Percentiles rank a stretch among this genome's conserved stretches.
Conservation (phyloP, 2,113 vertebrate species). For the Aphyosemion australe region DNA sequence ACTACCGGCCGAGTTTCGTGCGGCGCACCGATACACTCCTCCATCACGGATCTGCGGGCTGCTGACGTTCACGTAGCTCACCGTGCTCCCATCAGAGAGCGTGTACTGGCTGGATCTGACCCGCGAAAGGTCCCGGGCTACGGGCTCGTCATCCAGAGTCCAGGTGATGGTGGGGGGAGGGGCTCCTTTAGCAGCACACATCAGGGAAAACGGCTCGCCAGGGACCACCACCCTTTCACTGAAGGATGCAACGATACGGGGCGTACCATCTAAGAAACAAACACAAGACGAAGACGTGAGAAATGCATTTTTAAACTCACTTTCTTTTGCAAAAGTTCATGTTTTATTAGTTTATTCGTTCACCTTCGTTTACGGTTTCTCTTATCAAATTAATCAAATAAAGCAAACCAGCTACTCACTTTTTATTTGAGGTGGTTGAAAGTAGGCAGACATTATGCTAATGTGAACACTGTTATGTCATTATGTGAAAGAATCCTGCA, state of each 20-base stretch:
- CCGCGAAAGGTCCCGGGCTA: conserved; percentile 85
- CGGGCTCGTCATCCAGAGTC: conserved; percentile 95
- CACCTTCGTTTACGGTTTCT: no score
- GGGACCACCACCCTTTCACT: conserved; percentile 97
- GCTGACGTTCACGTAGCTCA: conserved; percentile 96
- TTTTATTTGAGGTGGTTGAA: not conserved
- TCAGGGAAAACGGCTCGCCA: conserved; percentile 94
- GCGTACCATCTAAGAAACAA: conserved; percentile 87
- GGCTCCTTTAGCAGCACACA: conserved; percentile 95
- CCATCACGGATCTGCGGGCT: conserved; percentile 95
- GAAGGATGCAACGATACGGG: conserved; percentile 95
- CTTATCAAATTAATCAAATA: not conserved
- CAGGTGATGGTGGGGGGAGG: conserved; percentile 95
- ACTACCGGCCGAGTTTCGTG: conserved; percentile 98
- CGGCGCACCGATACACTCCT: conserved; percentile 97
- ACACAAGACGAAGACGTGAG: not conserved
- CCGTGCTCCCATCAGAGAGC: conserved; percentile 92
- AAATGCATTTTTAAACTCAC: no score
- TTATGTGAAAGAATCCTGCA: no score
- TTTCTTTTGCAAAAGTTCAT: not conserved
- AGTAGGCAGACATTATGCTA: no score
- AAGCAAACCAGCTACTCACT: not conserved
- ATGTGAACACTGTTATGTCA: no score
- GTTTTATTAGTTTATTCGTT: no score
- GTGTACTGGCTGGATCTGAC: conserved; percentile 95